A percentile compares a stretch with the other conserved stretches of the same genome.
These are phyloP conservation scores for Chionoecetes opilio DNA, from an alignment of 1,140 invertebrate genomes.

Conservation along the genomic window DNA sequence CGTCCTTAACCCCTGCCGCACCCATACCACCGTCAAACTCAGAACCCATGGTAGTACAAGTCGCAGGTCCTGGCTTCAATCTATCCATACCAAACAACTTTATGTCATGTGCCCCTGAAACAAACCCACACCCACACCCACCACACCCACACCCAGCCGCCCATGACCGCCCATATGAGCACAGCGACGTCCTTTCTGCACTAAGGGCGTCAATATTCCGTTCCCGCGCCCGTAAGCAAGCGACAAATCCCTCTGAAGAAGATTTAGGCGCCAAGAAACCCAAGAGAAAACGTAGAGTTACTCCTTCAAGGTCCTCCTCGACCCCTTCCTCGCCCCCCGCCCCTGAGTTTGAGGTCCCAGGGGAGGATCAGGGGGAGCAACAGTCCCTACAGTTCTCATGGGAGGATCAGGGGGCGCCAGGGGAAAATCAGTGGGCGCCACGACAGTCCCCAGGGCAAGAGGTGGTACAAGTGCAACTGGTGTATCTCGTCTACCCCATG, in stretches of 20 bases:
- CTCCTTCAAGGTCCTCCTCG: not conserved
- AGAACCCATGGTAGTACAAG: conserved; percentile 73
- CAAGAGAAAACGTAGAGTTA: not conserved
- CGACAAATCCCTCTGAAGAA: not conserved
- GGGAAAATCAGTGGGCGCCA: no score
- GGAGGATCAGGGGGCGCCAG: not conserved
- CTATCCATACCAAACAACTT: conserved; percentile 72
- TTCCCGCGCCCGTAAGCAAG: conserved; percentile 66
- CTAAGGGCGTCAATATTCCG: conserved; percentile 74
- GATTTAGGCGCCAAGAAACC: not conserved
- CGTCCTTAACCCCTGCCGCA: conserved; percentile 69
- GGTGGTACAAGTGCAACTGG: conserved; percentile 65
- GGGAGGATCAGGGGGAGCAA: not conserved
- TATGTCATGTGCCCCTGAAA: not conserved
- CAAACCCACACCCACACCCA: not conserved
- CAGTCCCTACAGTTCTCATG: not conserved
- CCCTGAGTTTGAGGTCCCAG: not conserved
- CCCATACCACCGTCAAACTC: not conserved
- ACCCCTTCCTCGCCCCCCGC: not conserved
- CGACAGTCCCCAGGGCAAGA: not conserved
- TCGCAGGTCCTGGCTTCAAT: conserved; percentile 74
- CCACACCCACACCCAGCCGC: not conserved
- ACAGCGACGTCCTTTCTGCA: conserved; percentile 59
- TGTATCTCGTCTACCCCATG: conserved; percentile 72
- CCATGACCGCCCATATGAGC: not conserved